These are phyloP conservation scores for Rhagonycha lutea DNA, from an alignment of 2,888 invertebrate species.

Conservation along the genomic window DNA sequence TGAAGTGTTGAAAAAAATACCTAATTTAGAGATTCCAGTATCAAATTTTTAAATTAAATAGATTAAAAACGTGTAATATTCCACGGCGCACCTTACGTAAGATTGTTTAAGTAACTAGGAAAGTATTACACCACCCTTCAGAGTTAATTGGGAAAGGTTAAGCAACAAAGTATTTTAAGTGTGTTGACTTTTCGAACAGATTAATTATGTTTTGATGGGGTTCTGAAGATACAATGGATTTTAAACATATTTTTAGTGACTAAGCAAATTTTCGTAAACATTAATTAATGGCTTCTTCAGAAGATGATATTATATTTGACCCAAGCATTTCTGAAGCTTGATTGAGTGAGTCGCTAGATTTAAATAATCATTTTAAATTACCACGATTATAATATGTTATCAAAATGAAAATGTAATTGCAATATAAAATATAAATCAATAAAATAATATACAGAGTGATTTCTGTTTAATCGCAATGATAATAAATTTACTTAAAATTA, in stretches of 20 bases:
- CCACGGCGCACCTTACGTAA: neutral
- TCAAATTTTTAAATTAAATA: neutral
- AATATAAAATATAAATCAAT: neutral
- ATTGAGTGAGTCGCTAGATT: neutral
- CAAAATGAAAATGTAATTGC: neutral
- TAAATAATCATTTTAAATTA: neutral
- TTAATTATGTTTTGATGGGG: slow-evolving; percentile 32
- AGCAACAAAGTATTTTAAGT: slow-evolving; percentile 4
- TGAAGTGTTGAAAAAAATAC: neutral
- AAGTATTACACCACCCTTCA: neutral
- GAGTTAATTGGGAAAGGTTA: slow-evolving; percentile 1
- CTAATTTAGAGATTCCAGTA: neutral
- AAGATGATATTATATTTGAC: slow-evolving; percentile 8
- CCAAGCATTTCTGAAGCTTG: neutral
- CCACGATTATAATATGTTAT: neutral
- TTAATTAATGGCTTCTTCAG: slow-evolving; percentile 20
- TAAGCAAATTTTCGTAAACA: slow-evolving; percentile 12
- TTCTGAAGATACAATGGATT: slow-evolving; percentile 1
- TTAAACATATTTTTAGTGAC: slow-evolving; percentile 12
- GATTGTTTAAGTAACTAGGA: neutral
- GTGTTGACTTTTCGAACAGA: slow-evolving; percentile 29
- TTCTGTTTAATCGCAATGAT: too few relatives aligned
- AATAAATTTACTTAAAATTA: too few relatives aligned
- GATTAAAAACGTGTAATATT: neutral
- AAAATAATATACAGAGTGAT: neutral